A percentile compares a stretch with the other conserved stretches of the same genome.
These are phyloP conservation scores for Sminthurides bifidus DNA, from an alignment of 1,140 invertebrate species.

Conservation along the genomic window DNA sequence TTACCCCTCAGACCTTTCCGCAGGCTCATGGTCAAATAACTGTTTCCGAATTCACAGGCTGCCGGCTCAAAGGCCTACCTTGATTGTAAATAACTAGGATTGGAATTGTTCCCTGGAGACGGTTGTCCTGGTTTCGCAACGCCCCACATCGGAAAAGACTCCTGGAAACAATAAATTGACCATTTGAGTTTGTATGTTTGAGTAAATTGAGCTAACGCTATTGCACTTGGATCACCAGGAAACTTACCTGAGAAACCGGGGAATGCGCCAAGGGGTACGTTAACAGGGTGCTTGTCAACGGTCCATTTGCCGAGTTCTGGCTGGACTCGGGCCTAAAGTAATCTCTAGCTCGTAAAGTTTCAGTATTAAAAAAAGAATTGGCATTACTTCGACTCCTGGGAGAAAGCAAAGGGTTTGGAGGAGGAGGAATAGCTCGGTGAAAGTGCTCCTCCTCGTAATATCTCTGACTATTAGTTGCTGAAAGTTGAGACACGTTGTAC, in stretches of 20 bases:
- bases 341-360: background rate
- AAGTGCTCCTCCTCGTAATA: conserved; percentile 29
- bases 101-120: conserved; percentile 11
- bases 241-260: conserved; percentile 26
- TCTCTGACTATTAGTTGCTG: conserved; percentile 20
- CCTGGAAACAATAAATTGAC: conserved; percentile 12
- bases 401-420: background rate
- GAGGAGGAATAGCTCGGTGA: conserved; percentile 4
- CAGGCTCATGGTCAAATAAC: conserved; percentile 27
- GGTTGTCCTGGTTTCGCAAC: conserved; percentile 22
- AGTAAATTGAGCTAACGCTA: background rate
- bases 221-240: too few relatives aligned
- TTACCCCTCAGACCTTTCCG: too few relatives aligned
- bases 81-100: conserved; percentile 2
- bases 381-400: background rate
- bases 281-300: background rate
- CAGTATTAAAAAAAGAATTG: background rate
- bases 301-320: conserved; percentile 2
- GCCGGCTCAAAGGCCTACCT: conserved; percentile 5
- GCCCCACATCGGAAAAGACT: conserved; percentile 31
- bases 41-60: conserved; percentile 24
- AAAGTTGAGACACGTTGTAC: conserved; percentile 27
- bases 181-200: too few relatives aligned
- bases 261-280: conserved; percentile 28
- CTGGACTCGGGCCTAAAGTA: background rate